A percentile compares a stretch with the other conserved stretches of the same genome.
phyloP scores from a whole-genome alignment of 1,140 invertebrate species.

The Procambarus virginalis region DNA sequence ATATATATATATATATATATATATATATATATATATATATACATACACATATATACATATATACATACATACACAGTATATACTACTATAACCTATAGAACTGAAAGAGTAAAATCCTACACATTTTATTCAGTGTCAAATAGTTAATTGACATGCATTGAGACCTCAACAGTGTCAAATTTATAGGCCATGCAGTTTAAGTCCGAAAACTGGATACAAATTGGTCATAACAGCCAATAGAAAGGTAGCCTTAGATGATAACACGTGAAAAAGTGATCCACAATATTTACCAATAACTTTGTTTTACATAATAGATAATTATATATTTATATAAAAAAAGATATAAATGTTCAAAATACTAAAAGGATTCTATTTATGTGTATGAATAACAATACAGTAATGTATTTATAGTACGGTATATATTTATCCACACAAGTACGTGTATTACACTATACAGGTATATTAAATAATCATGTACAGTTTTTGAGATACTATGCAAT shows the following conservation, averaged over 20 bases:
- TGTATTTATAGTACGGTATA: not conserved
- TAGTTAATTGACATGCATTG: not conserved
- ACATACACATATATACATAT: too few species aligned
- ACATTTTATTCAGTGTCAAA: not conserved
- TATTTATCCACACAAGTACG: conserved; percentile 4
- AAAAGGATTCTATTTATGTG: not conserved
- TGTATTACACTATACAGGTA: not conserved
- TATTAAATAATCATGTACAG: not conserved
- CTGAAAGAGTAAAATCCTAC: not conserved
- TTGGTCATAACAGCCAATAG: not conserved
- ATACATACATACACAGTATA: too few species aligned
- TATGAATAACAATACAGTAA: too few species aligned
- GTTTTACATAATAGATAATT: not conserved
- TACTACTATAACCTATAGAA: not conserved
- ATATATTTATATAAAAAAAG: not conserved
- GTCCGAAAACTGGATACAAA: not conserved
- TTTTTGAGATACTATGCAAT: not conserved
- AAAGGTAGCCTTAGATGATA: not conserved
- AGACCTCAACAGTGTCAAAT: not conserved
- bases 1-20: too few species aligned
- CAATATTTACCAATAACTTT: not conserved
- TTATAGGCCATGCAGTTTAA: conserved; percentile 1
- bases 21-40: too few species aligned
- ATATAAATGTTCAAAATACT: not conserved
- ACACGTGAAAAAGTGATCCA: not conserved